Base-by-base conservation (phyloP, 1,140 invertebrate species). In the Drosophila willistoni region DNA sequence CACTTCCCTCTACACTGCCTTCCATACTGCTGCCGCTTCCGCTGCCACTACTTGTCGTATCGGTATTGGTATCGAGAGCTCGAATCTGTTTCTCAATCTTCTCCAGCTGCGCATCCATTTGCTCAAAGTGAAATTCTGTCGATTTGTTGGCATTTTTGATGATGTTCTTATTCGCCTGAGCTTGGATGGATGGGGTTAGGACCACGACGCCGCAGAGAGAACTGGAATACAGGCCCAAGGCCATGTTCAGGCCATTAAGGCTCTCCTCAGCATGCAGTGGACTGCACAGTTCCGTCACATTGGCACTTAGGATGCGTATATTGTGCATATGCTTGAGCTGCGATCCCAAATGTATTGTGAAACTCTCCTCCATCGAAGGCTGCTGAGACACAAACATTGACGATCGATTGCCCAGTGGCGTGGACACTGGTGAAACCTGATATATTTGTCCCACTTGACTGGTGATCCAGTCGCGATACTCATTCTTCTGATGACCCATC, bases 291-390 rank as follows among this genome's bases (percentile, higher is more conserved):
- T 98, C 97, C 74, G 98, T 94, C 33, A 97, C 94, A 93, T 98
- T 95, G 10, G 96, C 96, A 72, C 97, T 96, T 7, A 99, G 93
- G 64, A 99, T 95, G 60, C 98, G 94, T 75, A 99, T 96, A 93
- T 99, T 99, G 92, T 99, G 98, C 94, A 98, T 99, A 90, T 99
- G 98, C 93, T 99, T 99, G 93, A 99, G 95, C 93, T 99, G 98
- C 2, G 98, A 98, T 68, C 98, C 98, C 65, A 99, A 93, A 93
- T 99, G 98, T 82, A 99, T 99, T 13, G 98, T 99, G 91, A 99
- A 99, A 93, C 98, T 99, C 93, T 99, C 98, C 93, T 99, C 97
- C 82, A 97, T 91, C 7, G 87, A 93, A 19, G 91, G 92, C 51
- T 91, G 87, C 71, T 79, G 87, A 5, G 90, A 84, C n/a, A 90